These are phyloP conservation scores for Pluvialis apricaria DNA, from an alignment of 2,113 vertebrate genomes.

Conservation along the genomic window DNA sequence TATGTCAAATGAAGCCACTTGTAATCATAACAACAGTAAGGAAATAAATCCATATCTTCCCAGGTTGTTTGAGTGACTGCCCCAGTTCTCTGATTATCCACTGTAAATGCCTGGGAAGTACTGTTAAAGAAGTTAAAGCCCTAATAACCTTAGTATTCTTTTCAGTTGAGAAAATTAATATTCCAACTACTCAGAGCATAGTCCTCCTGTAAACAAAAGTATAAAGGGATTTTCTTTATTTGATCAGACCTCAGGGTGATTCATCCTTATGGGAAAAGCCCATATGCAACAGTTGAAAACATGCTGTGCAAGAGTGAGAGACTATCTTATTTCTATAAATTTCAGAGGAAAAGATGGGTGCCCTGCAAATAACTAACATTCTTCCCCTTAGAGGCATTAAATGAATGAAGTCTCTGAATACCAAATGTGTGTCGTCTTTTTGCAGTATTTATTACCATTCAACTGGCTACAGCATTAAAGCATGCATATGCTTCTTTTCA, in stretches of 20 bases:
- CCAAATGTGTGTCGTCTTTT: background rate
- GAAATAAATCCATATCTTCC: background rate
- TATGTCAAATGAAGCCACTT: background rate
- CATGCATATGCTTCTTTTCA: background rate
- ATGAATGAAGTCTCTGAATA: conserved; percentile 4
- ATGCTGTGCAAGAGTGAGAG: background rate
- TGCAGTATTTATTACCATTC: conserved; percentile 15
- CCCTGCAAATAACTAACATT: background rate
- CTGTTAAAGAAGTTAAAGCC: background rate
- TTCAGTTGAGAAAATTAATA: background rate
- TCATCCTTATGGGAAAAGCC: background rate
- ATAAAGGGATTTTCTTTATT: conserved; percentile 19
- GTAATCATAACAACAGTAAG: background rate
- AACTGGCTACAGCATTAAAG: background rate
- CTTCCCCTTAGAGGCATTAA: conserved; percentile 20
- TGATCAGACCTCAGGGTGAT: background rate
- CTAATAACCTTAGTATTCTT: background rate
- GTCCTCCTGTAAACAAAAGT: background rate
- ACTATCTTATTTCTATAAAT: background rate
- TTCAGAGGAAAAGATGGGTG: background rate
- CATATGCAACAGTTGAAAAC: background rate
- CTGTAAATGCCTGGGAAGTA: background rate
- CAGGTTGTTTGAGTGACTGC: background rate
- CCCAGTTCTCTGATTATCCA: background rate
- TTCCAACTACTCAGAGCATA: background rate